Percentiles rank a stretch among this genome's conserved stretches.
These are phyloP conservation scores for Hesperophylax magnus DNA, from an alignment of 1,140 invertebrate species.

Conservation along the genomic window DNA sequence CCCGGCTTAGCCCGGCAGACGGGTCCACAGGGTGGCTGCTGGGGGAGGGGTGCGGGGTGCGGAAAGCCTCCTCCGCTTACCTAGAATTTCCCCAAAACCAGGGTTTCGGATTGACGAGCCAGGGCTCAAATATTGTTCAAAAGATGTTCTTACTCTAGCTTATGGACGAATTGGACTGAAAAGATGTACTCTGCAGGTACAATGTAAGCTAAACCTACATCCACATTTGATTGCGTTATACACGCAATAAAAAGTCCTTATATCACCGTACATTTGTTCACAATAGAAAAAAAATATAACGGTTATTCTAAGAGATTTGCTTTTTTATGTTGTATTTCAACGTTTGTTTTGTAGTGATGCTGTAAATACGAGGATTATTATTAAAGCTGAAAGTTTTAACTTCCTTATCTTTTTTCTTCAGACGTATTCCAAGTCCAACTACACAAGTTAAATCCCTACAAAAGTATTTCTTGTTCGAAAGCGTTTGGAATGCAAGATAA, in stretches of 20 bases:
- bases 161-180: neutral
- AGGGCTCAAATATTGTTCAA: slow-evolving; percentile 41
- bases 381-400: neutral
- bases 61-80: slow-evolving; percentile 20
- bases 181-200: too few species aligned
- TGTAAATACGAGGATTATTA: slow-evolving; percentile 3
- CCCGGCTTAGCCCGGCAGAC: neutral
- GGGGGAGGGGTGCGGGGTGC: neutral
- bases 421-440: neutral
- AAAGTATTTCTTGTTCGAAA: slow-evolving; percentile 22
- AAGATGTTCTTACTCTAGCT: slow-evolving; percentile 1
- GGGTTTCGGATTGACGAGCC: slow-evolving; percentile 43
- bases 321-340: too few species aligned
- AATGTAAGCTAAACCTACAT: too few species aligned
- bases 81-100: slow-evolving; percentile 37
- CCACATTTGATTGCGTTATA: too few species aligned
- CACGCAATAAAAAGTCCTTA: too few species aligned
- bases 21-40: neutral
- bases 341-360: too few species aligned
- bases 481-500: slow-evolving; percentile 20
- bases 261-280: too few species aligned
- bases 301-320: too few species aligned
- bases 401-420: slow-evolving; percentile 6
- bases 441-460: slow-evolving; percentile 13
- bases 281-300: too few species aligned